Evolutionary conservation across 1,140 invertebrate species (phyloP), one percentile per base, ranked within the genome.

Genomic region (Apolygus lucorum): DNA sequence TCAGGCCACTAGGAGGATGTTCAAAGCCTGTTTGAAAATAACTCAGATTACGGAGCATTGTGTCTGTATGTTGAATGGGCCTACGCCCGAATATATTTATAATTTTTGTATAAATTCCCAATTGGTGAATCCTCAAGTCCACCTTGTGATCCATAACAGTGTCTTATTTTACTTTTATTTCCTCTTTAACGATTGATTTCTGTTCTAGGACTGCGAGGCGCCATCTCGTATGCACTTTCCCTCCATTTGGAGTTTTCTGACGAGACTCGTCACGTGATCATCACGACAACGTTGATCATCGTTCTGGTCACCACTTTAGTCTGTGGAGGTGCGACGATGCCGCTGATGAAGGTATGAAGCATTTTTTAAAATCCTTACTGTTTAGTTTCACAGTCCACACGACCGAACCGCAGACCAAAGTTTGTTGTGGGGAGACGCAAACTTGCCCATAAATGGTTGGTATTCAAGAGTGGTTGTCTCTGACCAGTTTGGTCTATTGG

Each of bases 321-420:
- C 74, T 91, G 99, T 76, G 97, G 95, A 69, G 96, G 96, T 2
- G 91, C 93, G 0, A 98, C 96, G 0, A 96, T 99, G 92, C 96
- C 96, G 0, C 78, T 99, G 68, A 82, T 99, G 69, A 98, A 93
- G 78, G 90, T 92, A 78, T 81, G 27, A 63, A 63, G 63, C 24
- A 28, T 25, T 66, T 22, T 42, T n/a, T 24, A 52, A 42, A 62
- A 67, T 42, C 4, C 2, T 52, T 68, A 8, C n/a, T 28, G 21
- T 42, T 8, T 8, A 4, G 4, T 8, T 42, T 42, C 34, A 4
- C 17, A 42, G 34, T 42, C 4, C n/a, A n/a, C n/a, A n/a, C n/a
- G n/a, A n/a, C n/a, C n/a, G n/a, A n/a, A n/a, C n/a, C n/a, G n/a
- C n/a, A n/a, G n/a, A n/a, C n/a, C n/a, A n/a, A n/a, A n/a, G n/a